Base-by-base conservation (phyloP, 2,113 vertebrate genomes). In the Lasiurus borealis region DNA sequence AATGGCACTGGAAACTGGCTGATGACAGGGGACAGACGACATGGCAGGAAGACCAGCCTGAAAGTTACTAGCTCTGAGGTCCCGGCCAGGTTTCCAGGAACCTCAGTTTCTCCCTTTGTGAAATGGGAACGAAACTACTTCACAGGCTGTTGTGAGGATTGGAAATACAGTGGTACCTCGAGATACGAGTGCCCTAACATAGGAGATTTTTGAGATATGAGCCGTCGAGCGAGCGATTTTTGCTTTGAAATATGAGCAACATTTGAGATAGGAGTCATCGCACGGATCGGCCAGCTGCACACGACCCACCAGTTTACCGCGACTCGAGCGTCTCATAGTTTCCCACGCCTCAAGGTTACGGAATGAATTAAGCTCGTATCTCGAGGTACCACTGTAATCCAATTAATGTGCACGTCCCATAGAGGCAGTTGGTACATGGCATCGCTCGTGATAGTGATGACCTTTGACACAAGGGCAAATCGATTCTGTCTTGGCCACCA, bases 381-480 rank as follows among this genome's bases (percentile, higher is more conserved):
- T n/a, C n/a, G n/a, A n/a, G n/a, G n/a, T n/a, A n/a, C n/a, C n/a
- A n/a, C n/a, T n/a, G n/a, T n/a, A n/a, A n/a, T 46, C 25, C 6
- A n/a, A 31, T 69, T 57, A 92, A 90, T 3, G 29, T 1, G 21
- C 4, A 2, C n/a, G 31, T 11, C n/a, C 66, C 14, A 6, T 6
- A 71, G 23, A 71, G 11, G 29, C 11, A 64, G 29, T 15, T n/a
- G 18, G 34, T 75, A 90, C 82, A 57, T 23, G 34, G 44, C 21
- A n/a, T 19, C 16, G 86, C 4, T 76, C 23, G 2, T 44, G 31
- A 36, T 15, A 29, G 36, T 44, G 36, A n/a, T 72, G 66, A 90
- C n/a, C 31, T 75, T n/a, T 50, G 76, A 62, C 44, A 80, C 46
- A 80, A 83, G 34, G 92, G 18, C 34, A 48, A 93, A 88, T 89